Evolutionary conservation across 2,797 vertebrate genomes (phyloP).

Genomic region (Chaunax sp.): DNA sequence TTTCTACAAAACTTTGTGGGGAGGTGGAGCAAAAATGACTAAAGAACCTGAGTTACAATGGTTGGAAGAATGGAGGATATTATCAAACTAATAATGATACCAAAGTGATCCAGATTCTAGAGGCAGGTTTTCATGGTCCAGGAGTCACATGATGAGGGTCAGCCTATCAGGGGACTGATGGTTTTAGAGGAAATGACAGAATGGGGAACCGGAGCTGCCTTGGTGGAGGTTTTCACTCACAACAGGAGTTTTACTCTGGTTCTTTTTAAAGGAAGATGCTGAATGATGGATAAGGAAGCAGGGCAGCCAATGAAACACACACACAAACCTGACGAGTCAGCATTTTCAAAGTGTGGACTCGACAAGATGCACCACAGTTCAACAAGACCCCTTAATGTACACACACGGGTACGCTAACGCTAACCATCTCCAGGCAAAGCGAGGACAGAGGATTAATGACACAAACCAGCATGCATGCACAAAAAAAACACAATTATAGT

Average conservation of each 20-base stretch:
- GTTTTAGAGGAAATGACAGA: no score
- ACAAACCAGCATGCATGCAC: constrained; percentile 29
- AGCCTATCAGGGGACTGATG: neutral
- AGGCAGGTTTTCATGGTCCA: no score
- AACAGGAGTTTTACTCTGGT: neutral
- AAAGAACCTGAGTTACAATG: no score
- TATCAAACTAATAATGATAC: no score
- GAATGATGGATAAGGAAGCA: constrained; percentile 39
- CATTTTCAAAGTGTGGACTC: constrained; percentile 47
- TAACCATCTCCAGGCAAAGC: constrained; percentile 41
- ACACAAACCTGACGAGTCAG: constrained; percentile 40
- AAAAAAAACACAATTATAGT: constrained; percentile 24
- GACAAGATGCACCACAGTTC: constrained; percentile 45
- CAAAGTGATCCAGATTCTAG: no score
- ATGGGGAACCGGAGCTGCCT: no score
- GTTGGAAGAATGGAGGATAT: no score
- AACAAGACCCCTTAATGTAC: constrained; percentile 51
- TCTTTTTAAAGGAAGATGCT: constrained; percentile 9
- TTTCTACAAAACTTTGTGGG: no score
- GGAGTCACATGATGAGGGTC: no score
- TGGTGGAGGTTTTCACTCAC: no score
- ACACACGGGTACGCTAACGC: constrained; percentile 9
- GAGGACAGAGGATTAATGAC: constrained; percentile 61
- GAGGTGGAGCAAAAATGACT: no score
- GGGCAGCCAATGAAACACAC: constrained; percentile 3